Base-by-base conservation (phyloP, 2,888 invertebrate genomes). In the Sthenelais limicola region DNA sequence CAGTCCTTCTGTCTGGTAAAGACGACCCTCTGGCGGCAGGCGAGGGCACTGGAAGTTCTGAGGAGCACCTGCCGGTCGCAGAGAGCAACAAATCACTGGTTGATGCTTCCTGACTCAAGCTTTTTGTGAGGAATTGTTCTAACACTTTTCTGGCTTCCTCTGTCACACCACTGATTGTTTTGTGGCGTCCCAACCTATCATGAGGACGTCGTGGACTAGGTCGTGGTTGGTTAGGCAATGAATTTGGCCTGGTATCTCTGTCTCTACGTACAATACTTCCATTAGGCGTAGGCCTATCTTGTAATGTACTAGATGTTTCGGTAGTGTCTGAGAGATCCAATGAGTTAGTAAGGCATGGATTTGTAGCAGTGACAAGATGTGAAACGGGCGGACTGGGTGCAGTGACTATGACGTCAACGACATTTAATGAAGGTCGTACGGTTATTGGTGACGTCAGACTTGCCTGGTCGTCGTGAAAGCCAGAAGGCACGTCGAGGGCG, bases 81-180 rank as follows among this genome's bases (percentile, higher is more conserved):
- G 9, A n/a, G n/a, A n/a, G n/a, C n/a, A n/a, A n/a, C n/a, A n/a
- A n/a, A n/a, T n/a, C n/a, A 28, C 52, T 4, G 52, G 52, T 26
- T 52, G 52, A 12, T 52, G 28, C n/a, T n/a, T 62, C 47, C n/a
- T 68, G 54, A 47, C 73, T 71, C 21, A 71, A 56, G 32, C 73
- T 69, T 7, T 47, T 28, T 56, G 69, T 73, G 35, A 79, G 76
- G 38, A 79, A 74, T 51, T 72, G 72, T 4, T 79, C 79, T 12
- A 79, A 67, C 33, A 79, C 77, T 26, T 38, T 56, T 26, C 75
- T 54, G 12, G 78, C 77, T 68, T 79, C 78, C 26, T 71, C 56
- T 1, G 79, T 79, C 35, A 79, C 77, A 5, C 49, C 72, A 38
- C 62, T 62, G 33, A 74, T 48, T 26, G 66, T 52, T 3, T 73